Percentiles rank a stretch among this genome's conserved stretches.
Conservation (phyloP, 2,888 invertebrate species). For the Catotricha subobsoleta region DNA sequence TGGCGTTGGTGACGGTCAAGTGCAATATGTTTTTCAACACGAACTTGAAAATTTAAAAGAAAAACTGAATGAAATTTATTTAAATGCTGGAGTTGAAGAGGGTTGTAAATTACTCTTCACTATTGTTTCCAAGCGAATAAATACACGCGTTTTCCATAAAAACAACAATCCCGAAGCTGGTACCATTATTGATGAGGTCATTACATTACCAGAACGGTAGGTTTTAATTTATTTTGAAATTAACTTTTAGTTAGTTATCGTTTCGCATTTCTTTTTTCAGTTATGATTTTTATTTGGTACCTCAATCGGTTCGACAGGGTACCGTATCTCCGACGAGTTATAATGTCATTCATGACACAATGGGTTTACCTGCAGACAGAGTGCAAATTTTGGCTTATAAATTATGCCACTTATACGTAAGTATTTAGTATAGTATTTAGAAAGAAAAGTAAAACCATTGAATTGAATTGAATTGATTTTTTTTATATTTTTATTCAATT, state of each 20-base stretch:
- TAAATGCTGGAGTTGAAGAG: background rate
- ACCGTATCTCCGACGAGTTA: constrained; percentile 83
- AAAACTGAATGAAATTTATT: constrained; percentile 12
- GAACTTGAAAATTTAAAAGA: constrained; percentile 47
- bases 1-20: constrained; percentile 87
- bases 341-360: constrained; percentile 62
- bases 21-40: constrained; percentile 53
- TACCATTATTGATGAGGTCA: constrained; percentile 68
- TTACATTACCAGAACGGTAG: constrained; percentile 51
- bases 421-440: too few species aligned
- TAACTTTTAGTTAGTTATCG: background rate
- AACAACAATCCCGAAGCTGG: constrained; percentile 62
- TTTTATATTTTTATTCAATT: constrained; percentile 74
- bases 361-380: constrained; percentile 48
- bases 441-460: too few species aligned
- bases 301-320: constrained; percentile 73
- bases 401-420: constrained; percentile 58
- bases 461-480: too few species aligned
- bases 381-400: constrained; percentile 76
- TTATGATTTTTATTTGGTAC: constrained; percentile 70
- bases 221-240: background rate
- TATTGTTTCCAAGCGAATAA: constrained; percentile 80
- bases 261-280: too few species aligned
- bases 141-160: constrained; percentile 49
- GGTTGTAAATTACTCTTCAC: constrained; percentile 23